Conservation (phyloP, 1,140 invertebrate genomes). For the Lamellibrachia luymesi region DNA sequence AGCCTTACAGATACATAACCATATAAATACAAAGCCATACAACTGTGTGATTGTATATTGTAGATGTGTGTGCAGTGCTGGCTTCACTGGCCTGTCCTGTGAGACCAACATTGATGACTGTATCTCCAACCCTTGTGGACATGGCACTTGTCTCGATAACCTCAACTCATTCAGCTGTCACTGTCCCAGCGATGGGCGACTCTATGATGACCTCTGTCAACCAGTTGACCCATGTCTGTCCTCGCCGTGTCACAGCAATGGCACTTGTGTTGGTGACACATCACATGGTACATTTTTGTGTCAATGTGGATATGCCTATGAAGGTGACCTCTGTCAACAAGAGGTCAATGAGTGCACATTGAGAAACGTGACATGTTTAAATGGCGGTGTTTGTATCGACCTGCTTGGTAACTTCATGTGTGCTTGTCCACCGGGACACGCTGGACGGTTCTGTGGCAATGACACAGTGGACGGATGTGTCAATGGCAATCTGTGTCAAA, state of each 20-base stretch:
- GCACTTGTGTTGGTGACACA: constrained; percentile 22
- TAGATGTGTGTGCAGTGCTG: not conserved
- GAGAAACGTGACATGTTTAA: constrained; percentile 23
- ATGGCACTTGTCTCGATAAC: constrained; percentile 12
- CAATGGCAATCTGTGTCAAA: constrained; percentile 59
- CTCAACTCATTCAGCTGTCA: not conserved
- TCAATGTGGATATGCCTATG: not conserved
- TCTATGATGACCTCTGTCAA: not conserved
- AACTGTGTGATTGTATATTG: not conserved
- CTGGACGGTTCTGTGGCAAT: constrained; percentile 31
- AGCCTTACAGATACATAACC: too few species aligned
- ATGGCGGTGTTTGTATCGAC: constrained; percentile 63
- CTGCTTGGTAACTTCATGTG: constrained; percentile 23
- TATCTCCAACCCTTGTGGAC: constrained; percentile 13
- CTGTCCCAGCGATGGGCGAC: not conserved
- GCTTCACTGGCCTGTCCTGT: constrained; percentile 76
- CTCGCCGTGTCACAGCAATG: constrained; percentile 19
- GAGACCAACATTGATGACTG: constrained; percentile 63
- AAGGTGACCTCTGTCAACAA: constrained; percentile 33
- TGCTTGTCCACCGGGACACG: constrained; percentile 35
- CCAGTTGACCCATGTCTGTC: not conserved
- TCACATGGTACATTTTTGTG: constrained; percentile 3
- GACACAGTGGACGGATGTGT: not conserved
- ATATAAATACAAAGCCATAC: too few species aligned
- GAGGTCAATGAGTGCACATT: constrained; percentile 30